A percentile compares a stretch with the other conserved stretches of the same genome.
Evolutionary conservation across 2,797 vertebrate species (phyloP).

Genomic region (Carduelis carduelis): DNA sequence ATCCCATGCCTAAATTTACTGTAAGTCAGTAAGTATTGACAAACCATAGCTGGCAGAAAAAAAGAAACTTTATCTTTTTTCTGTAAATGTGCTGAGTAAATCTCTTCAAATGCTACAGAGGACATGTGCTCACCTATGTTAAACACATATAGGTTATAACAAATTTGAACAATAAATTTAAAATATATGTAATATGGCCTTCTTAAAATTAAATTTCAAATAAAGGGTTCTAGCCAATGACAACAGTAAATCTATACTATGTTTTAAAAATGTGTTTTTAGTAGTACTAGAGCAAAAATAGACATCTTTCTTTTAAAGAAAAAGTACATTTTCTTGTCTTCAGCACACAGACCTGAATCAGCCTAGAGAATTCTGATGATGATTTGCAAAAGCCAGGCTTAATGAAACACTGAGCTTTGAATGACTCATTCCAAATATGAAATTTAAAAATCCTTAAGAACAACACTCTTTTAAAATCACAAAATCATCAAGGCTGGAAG

Average conservation of each 20-base stretch:
- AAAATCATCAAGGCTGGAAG: background rate
- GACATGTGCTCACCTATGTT: background rate
- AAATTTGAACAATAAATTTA: background rate
- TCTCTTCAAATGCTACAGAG: background rate
- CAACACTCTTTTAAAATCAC: background rate
- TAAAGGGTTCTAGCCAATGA: background rate
- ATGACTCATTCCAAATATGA: background rate
- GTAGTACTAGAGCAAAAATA: background rate
- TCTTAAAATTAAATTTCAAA: background rate
- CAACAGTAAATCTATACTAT: background rate
- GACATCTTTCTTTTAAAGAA: background rate
- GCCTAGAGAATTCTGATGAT: background rate
- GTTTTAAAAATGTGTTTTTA: background rate
- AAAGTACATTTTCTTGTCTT: background rate
- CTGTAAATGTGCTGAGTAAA: background rate
- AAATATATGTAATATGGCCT: background rate
- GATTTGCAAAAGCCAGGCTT: background rate
- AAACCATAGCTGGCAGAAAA: background rate
- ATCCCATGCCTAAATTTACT: background rate
- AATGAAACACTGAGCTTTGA: background rate
- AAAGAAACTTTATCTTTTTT: background rate
- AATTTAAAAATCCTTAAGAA: background rate
- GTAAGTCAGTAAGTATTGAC: background rate
- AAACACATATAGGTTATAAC: background rate
- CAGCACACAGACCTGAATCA: background rate